Evolutionary conservation across 2,113 vertebrate species (phyloP).

Genomic region (Stigmatopora argus): DNA sequence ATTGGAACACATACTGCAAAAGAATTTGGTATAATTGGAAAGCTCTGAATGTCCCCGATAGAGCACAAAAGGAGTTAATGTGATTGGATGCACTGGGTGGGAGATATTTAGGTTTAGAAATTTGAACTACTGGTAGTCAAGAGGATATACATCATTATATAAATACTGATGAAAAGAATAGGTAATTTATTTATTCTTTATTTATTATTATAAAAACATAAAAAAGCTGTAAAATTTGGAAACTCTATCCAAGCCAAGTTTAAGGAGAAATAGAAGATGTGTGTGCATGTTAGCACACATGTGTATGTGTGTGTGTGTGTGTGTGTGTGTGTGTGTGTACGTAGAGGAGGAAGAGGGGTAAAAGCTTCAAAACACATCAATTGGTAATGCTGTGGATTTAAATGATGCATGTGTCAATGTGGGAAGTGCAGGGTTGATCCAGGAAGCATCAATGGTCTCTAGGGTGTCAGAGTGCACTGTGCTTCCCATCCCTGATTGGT

Average conservation of each 20-base stretch:
- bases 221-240: slow-evolving; percentile 17
- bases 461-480: slow-evolving; percentile 15
- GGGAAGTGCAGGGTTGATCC: slow-evolving; percentile 20
- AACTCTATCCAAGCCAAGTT: slow-evolving; percentile 16
- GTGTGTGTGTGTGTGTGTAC: slow-evolving; percentile 14
- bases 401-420: slow-evolving; percentile 21
- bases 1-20: too few relatives aligned
- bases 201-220: slow-evolving; percentile 1
- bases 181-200: background rate
- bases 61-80: too few relatives aligned
- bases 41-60: too few relatives aligned
- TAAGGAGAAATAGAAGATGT: slow-evolving; percentile 39
- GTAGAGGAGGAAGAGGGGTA: background rate
- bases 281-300: slow-evolving; percentile 9
- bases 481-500: slow-evolving; percentile 22
- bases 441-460: slow-evolving; percentile 12
- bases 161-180: too few relatives aligned
- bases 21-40: too few relatives aligned
- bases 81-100: too few relatives aligned
- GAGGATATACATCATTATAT: too few relatives aligned
- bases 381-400: slow-evolving; percentile 18
- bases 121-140: too few relatives aligned
- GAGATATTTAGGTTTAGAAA: too few relatives aligned
- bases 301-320: slow-evolving; percentile 12
- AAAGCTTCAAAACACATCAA: slow-evolving; percentile 28